These are phyloP conservation scores for Megamerina dolium DNA, from an alignment of 2,888 invertebrate species.

Conservation along the genomic window DNA sequence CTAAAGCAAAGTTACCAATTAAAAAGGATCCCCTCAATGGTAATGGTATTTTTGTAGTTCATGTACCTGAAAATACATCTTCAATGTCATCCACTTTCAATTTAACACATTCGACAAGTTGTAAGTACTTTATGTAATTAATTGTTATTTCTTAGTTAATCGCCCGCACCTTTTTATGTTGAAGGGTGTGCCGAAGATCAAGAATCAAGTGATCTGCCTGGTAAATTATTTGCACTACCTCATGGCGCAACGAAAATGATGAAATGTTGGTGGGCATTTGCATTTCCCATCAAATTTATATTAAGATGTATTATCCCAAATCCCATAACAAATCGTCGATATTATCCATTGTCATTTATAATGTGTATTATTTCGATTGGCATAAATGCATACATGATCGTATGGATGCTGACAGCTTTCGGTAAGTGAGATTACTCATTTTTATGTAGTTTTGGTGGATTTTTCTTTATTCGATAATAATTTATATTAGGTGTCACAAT, in stretches of 20 bases:
- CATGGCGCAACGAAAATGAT: conserved; percentile 29
- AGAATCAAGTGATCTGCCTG: conserved; percentile 22
- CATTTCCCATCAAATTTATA: conserved; percentile 65
- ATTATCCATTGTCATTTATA: conserved; percentile 73
- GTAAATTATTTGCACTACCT: conserved; percentile 52
- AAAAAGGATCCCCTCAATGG: conserved; percentile 43
- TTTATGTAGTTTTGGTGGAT: too few species aligned
- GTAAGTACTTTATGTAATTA: conserved; percentile 27
- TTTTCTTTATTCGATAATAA: too few species aligned
- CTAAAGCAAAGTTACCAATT: conserved; percentile 44
- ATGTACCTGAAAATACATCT: conserved; percentile 40
- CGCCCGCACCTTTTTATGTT: conserved; percentile 2
- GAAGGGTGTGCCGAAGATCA: conserved; percentile 34
- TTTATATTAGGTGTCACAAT: conserved; percentile 64
- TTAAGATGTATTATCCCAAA: conserved; percentile 68
- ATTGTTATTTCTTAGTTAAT: neutral
- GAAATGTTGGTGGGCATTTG: conserved; percentile 60
- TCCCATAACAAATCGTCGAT: conserved; percentile 54
- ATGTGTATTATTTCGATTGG: conserved; percentile 87
- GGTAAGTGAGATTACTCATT: too few species aligned
- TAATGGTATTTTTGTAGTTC: conserved; percentile 43
- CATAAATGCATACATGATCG: conserved; percentile 74
- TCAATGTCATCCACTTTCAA: conserved; percentile 41
- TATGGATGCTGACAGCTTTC: conserved; percentile 87
- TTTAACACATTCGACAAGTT: conserved; percentile 38